These are phyloP conservation scores for Anser brachyrhynchus DNA, from an alignment of 2,113 vertebrate genomes.

Conservation along the genomic window DNA sequence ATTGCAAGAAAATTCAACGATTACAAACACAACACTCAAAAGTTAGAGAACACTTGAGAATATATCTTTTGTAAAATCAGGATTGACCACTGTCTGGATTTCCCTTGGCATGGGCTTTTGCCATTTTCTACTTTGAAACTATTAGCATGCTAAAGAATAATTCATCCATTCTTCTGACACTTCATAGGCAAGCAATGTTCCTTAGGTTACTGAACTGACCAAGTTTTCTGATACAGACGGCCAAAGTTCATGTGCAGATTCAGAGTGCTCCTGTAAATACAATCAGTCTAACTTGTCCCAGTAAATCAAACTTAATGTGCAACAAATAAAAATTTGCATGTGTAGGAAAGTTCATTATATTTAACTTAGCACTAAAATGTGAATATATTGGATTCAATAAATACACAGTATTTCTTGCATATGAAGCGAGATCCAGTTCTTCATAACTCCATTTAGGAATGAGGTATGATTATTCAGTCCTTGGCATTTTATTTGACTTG, in stretches of 20 bases:
- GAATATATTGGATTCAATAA: too few relatives aligned
- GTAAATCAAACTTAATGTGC: too few relatives aligned
- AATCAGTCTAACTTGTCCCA: neutral
- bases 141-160: neutral
- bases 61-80: neutral
- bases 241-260: neutral
- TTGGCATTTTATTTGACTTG: too few relatives aligned
- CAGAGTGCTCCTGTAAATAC: neutral
- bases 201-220: neutral
- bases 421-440: too few relatives aligned
- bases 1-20: too few relatives aligned
- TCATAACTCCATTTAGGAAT: too few relatives aligned
- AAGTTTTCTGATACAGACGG: neutral
- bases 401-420: too few relatives aligned
- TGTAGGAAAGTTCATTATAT: too few relatives aligned
- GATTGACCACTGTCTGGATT: neutral
- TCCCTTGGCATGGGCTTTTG: neutral
- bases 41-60: neutral
- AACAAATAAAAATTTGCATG: too few relatives aligned
- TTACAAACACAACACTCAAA: neutral
- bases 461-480: too few relatives aligned
- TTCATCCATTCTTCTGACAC: neutral
- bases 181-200: neutral
- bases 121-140: neutral
- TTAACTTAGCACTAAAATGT: too few relatives aligned